Evolutionary conservation across 2,888 invertebrate species (phyloP).

Genomic region (Tipula confusa): DNA sequence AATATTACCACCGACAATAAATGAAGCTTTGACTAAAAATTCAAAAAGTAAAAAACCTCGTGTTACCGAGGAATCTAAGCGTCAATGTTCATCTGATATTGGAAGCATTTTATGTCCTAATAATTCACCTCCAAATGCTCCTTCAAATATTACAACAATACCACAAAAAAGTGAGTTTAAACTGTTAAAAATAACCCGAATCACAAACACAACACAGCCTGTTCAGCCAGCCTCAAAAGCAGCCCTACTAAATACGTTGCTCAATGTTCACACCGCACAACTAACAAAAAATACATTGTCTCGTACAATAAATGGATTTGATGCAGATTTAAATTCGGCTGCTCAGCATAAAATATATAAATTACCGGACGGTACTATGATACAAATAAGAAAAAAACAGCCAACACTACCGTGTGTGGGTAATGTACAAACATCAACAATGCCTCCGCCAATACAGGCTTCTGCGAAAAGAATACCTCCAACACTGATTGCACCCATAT

Average conservation of each 20-base stretch:
- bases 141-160: constrained; percentile 57
- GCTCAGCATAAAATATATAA: constrained; percentile 49
- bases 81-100: constrained; percentile 60
- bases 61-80: constrained; percentile 51
- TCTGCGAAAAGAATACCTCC: too few species aligned
- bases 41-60: constrained; percentile 35
- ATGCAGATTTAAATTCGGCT: constrained; percentile 49
- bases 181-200: neutral
- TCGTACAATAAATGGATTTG: constrained; percentile 49
- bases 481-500: neutral
- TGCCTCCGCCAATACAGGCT: too few species aligned
- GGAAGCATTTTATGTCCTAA: constrained; percentile 41
- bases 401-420: constrained; percentile 29
- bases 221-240: constrained; percentile 38
- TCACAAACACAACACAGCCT: constrained; percentile 29
- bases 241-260: neutral
- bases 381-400: constrained; percentile 48
- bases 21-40: neutral
- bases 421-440: too few species aligned
- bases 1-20: neutral
- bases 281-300: constrained; percentile 43
- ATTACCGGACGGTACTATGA: constrained; percentile 48
- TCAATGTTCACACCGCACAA: constrained; percentile 28
- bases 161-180: constrained; percentile 53
- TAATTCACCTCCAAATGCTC: neutral